Conservation (phyloP, 2,888 invertebrate species). For the Lomographa bimaculata region DNA sequence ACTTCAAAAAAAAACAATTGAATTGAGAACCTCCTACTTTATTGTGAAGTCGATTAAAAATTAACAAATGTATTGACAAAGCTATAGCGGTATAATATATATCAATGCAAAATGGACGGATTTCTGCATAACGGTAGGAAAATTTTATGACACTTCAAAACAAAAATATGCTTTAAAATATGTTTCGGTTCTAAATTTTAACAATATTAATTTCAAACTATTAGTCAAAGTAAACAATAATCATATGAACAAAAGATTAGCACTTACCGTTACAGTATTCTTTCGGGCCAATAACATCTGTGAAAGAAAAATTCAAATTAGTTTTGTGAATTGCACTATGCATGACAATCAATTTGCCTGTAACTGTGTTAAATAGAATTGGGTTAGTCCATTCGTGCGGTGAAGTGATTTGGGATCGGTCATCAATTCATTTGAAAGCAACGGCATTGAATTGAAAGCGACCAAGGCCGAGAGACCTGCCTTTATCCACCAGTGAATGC, state of each 20-base stretch:
- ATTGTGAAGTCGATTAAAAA: too few relatives aligned
- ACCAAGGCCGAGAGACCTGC: constrained; percentile 34
- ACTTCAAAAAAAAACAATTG: too few relatives aligned
- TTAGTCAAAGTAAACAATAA: constrained; percentile 1
- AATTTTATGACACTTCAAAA: too few relatives aligned
- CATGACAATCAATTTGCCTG: constrained; percentile 22
- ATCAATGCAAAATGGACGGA: too few relatives aligned
- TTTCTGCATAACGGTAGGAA: too few relatives aligned
- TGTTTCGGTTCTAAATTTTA: too few relatives aligned
- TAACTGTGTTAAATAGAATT: constrained; percentile 28
- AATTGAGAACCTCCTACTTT: too few relatives aligned
- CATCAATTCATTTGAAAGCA: constrained; percentile 33
- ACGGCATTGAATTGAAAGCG: constrained; percentile 41
- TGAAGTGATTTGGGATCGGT: constrained; percentile 34
- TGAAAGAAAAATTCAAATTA: constrained; percentile 34
- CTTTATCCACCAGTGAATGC: constrained; percentile 16
- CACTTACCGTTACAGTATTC: constrained; percentile 37
- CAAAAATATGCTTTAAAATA: too few relatives aligned
- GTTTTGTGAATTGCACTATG: constrained; percentile 19
- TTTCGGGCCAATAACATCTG: constrained; percentile 38
- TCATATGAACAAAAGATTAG: constrained; percentile 9
- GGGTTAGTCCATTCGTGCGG: constrained; percentile 29
- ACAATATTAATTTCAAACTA: neutral
- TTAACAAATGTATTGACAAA: too few relatives aligned
- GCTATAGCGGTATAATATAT: too few relatives aligned